Evolutionary conservation across 2,888 invertebrate species (phyloP), one percentile per base, ranked within the genome.

Genomic region (Venustoraphidia nigricollis): DNA sequence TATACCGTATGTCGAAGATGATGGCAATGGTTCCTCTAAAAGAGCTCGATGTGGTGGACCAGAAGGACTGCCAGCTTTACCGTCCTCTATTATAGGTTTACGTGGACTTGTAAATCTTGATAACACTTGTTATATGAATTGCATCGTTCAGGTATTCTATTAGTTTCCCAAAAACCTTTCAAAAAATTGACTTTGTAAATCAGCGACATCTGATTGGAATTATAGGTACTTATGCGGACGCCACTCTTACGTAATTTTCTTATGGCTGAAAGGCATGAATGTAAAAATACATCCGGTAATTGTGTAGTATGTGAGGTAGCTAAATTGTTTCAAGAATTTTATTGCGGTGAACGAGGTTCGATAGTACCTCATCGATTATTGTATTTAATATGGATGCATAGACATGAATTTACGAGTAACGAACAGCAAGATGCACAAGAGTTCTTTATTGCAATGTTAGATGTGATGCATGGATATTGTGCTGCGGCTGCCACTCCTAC

Each of bases 401-500:
- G 92, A 41, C 79, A 85, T 48, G 91, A 95, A 65, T 75, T 96
- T 57, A 92, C 94, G 34, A 93, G 94, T 45, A 92, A 94, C 64
- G 91, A 94, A 64, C 96, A 97, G 63, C 96, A 97, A 66, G 97
- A 98, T 66, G 97, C 97, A 27, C 97, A 98, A 62, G 97, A 98
- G 71, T 97, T 97, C 70, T 92, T 97, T 63, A 94, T 97, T 55
- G 93, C 95, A 37, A 89, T 92, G 0, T 74, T 97, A 44, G 90
- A 95, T 62, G 86, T 95, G 9, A 70, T 97, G 51, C 96, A 96
- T 66, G 77, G 87, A 64, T 88, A 90, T 61, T 87, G 78, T 63
- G 46, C 27, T 6, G 27, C 27, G 3, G 27, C 27, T 27, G 27
- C 27, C 6, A 27, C 6, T 27, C 27, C 27, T 27, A 6, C 27